Evolutionary conservation across 2,888 invertebrate species (phyloP), one percentile per base, ranked within the genome.

Genomic region (Xestia sexstrigata): DNA sequence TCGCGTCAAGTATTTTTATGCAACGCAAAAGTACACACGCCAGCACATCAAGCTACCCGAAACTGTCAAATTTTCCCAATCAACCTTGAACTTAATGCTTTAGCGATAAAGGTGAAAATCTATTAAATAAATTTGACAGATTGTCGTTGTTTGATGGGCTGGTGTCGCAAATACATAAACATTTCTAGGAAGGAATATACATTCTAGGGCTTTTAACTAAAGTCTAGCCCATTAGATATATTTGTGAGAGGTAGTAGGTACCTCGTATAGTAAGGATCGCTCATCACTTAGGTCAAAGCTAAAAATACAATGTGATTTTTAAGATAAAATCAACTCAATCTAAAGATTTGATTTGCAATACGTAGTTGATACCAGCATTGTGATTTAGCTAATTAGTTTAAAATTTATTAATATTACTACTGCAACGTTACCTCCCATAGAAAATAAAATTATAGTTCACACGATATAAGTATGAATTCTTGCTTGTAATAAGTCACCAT

Each of bases 261-360:
- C 3, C 30, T 20, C 30, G 0, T 9, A 30, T 8, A 1, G 17
- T 72, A 68, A 68, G 70, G 35, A 63, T 30, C 79, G 76, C 84
- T 84, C 82, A 45, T 86, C 23, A 84, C 86, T 94, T 94, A 86
- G 6, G 86, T 93, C 92, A 49, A 81, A 90, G 15, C 83, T 86
- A 90, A 89, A 88, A 91, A 92, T 92, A 94, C 94, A 93, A 92
- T 93, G 92, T 93, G 89, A 94, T 95, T 96, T 95, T 94, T 95
- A 93, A 93, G 86, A 87, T 90, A 92, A 93, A 91, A 95, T 95
- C 95, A 94, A 91, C 92, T 92, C 92, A 93, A 95, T 95, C 95
- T 94, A 87, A 89, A 92, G 93, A 93, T 95, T 93, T 94, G 94
- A 95, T 95, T 95, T 93, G 95, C 95, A 95, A 94, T 93, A 92